Evolutionary conservation across 64 coral and sea anemone species (phyloP), one percentile per base, ranked within the genome.

Genomic region (Stylophora pistillata): DNA sequence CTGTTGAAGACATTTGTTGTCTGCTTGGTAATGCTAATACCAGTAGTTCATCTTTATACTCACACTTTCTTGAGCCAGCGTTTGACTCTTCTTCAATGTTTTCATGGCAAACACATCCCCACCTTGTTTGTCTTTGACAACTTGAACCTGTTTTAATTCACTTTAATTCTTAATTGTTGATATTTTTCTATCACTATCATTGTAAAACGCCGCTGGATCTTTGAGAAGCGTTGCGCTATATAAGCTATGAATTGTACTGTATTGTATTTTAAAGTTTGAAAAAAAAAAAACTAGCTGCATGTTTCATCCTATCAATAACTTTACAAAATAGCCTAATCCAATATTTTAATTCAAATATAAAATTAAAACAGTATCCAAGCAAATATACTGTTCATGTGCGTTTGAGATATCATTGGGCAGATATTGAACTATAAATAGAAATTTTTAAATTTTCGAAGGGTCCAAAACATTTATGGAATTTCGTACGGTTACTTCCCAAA

Each of bases 1-100:
- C 0, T 47, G 37, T 47, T 47, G 7, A 7, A 47, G 7, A 47
- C 37, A 47, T 47, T 47, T 47, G 7, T 4, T 47, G 37, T 47
- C 37, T 47, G 37, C 37, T 47, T 47, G 7, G 7, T 7, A 47
- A 47, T 47, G 37, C 37, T 47, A n/a, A n/a, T n/a, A n/a, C n/a
- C n/a, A n/a, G n/a, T 7, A 47, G 37, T 47, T 47, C 7, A 47
- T 37, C 52, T 30, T 53, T 56, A 2, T 55, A 87, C 97, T 95
- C 89, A 99, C 97, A 99, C 90, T 95, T 95, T 99, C 97, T 32
- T 99, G 93, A 14, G 97, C 91, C 32, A 99, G 86, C 30, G 94
- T 99, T 54, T 99, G 93, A 29, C 87, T 83, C 58, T 99, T 99
- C 32, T 99, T 99, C 53, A 99, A 72, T 41, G 97, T 99, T 56